phyloP scores from a whole-genome alignment of 1,140 invertebrate species.

The Dendrolimus kikuchii region DNA sequence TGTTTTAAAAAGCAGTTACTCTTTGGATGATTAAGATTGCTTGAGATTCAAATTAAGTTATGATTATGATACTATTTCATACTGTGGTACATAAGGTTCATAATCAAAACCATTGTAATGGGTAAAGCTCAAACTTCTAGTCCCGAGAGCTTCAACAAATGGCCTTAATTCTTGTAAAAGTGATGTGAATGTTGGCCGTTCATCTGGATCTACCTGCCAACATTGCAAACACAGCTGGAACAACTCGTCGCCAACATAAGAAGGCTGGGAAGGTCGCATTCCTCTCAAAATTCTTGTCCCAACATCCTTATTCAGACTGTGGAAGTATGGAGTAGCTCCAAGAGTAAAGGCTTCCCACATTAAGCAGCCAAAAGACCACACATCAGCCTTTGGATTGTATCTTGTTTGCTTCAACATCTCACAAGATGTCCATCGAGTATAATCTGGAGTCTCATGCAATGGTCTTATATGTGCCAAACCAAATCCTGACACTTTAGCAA shows the following conservation, averaged over 20 bases:
- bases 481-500: slow-evolving; percentile 82
- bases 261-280: slow-evolving; percentile 79
- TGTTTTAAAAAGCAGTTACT: slow-evolving; percentile 2
- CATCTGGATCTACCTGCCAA: slow-evolving; percentile 87
- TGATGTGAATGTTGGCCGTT: slow-evolving; percentile 75
- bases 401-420: slow-evolving; percentile 81
- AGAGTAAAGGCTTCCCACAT: slow-evolving; percentile 89
- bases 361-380: slow-evolving; percentile 88
- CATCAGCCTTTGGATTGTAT: slow-evolving; percentile 80
- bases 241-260: slow-evolving; percentile 81
- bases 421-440: slow-evolving; percentile 83
- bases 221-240: slow-evolving; percentile 89
- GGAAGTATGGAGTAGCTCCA: slow-evolving; percentile 85
- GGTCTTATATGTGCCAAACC: slow-evolving; percentile 72
- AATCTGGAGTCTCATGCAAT: slow-evolving; percentile 75
- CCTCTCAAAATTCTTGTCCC: slow-evolving; percentile 78
- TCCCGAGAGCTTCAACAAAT: slow-evolving; percentile 39
- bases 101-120: slow-evolving; percentile 65
- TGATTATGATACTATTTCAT: slow-evolving; percentile 51
- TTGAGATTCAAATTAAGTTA: slow-evolving; percentile 10
- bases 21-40: slow-evolving; percentile 10
- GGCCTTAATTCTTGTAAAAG: slow-evolving; percentile 43
- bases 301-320: slow-evolving; percentile 79
- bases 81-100: slow-evolving; percentile 60
- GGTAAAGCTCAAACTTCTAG: slow-evolving; percentile 58